Percentiles rank a stretch among this genome's conserved stretches.
These are phyloP conservation scores for Zootoca vivipara DNA, from an alignment of 2,113 vertebrate species.

Conservation along the genomic window DNA sequence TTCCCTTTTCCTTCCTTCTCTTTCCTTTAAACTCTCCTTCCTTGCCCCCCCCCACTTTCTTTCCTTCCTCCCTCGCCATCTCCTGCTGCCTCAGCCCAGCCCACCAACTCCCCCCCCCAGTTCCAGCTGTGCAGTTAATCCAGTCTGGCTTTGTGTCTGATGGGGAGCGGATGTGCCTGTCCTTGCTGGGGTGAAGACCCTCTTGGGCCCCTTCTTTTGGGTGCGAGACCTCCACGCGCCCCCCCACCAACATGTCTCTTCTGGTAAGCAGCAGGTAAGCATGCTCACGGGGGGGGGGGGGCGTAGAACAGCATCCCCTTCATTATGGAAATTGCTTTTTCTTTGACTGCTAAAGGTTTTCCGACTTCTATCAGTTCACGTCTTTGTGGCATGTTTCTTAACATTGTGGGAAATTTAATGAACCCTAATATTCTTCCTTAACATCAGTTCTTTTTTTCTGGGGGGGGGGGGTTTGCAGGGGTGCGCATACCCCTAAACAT, in stretches of 20 bases:
- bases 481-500: too few relatives aligned
- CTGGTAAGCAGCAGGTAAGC: slow-evolving; percentile 10
- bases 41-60: neutral
- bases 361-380: neutral
- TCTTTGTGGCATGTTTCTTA: neutral
- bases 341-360: too few relatives aligned
- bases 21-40: too few relatives aligned
- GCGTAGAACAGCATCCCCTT: too few relatives aligned
- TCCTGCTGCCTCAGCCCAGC: neutral
- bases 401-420: neutral
- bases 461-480: too few relatives aligned
- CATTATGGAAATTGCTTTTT: neutral
- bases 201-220: neutral
- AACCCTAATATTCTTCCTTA: too few relatives aligned
- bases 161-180: neutral
- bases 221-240: neutral
- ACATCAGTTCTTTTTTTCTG: too few relatives aligned
- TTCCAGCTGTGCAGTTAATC: slow-evolving; percentile 24
- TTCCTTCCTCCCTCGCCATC: neutral
- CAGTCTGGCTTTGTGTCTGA: slow-evolving; percentile 19
- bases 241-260: neutral
- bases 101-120: neutral
- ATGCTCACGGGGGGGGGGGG: too few relatives aligned
- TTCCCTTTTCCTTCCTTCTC: neutral
- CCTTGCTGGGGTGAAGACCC: neutral